Evolutionary conservation across 2,797 vertebrate species (phyloP).

Genomic region (Gadopsis bispinosus): DNA sequence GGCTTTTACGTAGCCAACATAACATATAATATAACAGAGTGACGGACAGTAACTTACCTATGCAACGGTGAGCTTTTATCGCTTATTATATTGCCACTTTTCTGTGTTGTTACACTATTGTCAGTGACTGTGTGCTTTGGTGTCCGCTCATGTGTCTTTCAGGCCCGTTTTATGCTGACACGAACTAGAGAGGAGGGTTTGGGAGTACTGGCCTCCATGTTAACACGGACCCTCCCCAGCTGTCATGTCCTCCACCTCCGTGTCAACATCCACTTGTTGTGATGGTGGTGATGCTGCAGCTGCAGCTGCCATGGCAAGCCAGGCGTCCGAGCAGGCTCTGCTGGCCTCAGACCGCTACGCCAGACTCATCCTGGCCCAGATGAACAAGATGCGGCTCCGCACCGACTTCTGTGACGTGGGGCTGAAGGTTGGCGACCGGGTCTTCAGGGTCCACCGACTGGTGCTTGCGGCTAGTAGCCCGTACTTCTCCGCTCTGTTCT

Average conservation of each 20-base stretch:
- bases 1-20: background rate
- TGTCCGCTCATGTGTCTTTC: slow-evolving; percentile 34
- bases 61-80: background rate
- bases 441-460: slow-evolving; percentile 92
- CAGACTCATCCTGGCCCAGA: slow-evolving; percentile 91
- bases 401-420: slow-evolving; percentile 94
- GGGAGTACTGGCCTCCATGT: slow-evolving; percentile 55
- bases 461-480: slow-evolving; percentile 96
- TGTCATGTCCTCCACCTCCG: slow-evolving; percentile 70
- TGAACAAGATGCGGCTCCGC: slow-evolving; percentile 92
- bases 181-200: slow-evolving; percentile 35
- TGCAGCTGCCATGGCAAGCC: slow-evolving; percentile 59
- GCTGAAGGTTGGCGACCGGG: slow-evolving; percentile 87
- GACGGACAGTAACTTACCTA: background rate
- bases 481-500: slow-evolving; percentile 94
- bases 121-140: slow-evolving; percentile 7
- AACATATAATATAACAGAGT: background rate
- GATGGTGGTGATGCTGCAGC: slow-evolving; percentile 38
- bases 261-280: slow-evolving; percentile 52
- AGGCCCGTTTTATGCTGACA: slow-evolving; percentile 37
- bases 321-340: slow-evolving; percentile 70
- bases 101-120: slow-evolving; percentile 45
- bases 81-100: background rate
- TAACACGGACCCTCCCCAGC: slow-evolving; percentile 40
- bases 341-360: slow-evolving; percentile 91